Conservation (phyloP, 2,888 invertebrate genomes). For the Spisula solida region DNA sequence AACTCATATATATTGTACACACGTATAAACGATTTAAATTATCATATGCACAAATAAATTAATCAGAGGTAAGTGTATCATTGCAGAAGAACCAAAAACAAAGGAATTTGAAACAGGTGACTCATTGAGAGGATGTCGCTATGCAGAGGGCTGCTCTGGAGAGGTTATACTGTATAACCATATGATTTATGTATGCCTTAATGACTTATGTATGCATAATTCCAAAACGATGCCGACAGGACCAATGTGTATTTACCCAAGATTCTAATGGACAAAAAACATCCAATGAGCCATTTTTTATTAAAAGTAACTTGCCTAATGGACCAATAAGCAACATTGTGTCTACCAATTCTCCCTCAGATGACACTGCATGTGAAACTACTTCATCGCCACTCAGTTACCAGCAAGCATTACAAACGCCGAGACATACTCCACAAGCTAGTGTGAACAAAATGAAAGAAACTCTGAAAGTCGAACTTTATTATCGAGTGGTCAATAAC, state of each 20-base stretch:
- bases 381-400: conserved; percentile 71
- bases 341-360: conserved; percentile 8
- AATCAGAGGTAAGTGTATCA: too few relatives aligned
- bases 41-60: too few relatives aligned
- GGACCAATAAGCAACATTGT: conserved; percentile 63
- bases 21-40: too few relatives aligned
- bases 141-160: too few relatives aligned
- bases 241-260: conserved; percentile 28
- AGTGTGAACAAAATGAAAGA: not conserved
- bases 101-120: too few relatives aligned
- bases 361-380: conserved; percentile 29
- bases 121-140: too few relatives aligned
- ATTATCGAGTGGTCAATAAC: not conserved
- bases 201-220: too few relatives aligned
- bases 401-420: conserved; percentile 72
- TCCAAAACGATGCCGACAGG: conserved; percentile 27
- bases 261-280: not conserved
- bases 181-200: too few relatives aligned
- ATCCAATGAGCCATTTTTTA: not conserved
- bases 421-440: conserved; percentile 35
- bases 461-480: conserved; percentile 27
- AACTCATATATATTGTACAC: too few relatives aligned
- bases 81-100: too few relatives aligned
- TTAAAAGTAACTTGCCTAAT: conserved; percentile 59
- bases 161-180: too few relatives aligned